A percentile compares a stretch with the other conserved stretches of the same genome.
phyloP scores from a whole-genome alignment of 2,113 vertebrate genomes.

The Seriola aureovittata region DNA sequence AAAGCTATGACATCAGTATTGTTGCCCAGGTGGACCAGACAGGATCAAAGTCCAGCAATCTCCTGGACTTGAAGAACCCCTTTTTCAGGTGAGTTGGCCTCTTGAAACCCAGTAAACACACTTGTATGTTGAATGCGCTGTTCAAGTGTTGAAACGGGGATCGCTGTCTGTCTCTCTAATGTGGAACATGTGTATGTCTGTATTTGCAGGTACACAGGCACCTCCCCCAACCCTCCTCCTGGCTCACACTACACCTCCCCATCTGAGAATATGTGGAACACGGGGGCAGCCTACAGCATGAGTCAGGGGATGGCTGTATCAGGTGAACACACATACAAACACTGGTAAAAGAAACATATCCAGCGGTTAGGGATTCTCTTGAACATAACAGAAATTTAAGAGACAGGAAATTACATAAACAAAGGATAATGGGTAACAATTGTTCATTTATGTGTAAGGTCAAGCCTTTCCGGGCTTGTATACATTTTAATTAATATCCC shows the following conservation, averaged over 20 bases:
- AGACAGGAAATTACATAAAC: background rate
- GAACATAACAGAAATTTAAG: background rate
- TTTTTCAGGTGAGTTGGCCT: slow-evolving; percentile 90
- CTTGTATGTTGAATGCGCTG: too few relatives aligned
- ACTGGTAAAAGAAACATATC: slow-evolving; percentile 25
- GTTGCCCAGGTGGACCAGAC: slow-evolving; percentile 97
- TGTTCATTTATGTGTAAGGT: background rate
- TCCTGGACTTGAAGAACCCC: slow-evolving; percentile 96
- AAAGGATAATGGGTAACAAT: background rate
- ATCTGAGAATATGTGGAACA: slow-evolving; percentile 96
- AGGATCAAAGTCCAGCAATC: slow-evolving; percentile 96
- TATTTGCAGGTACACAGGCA: slow-evolving; percentile 90
- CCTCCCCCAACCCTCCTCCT: slow-evolving; percentile 91
- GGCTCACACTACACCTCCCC: slow-evolving; percentile 95
- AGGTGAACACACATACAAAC: slow-evolving; percentile 82
- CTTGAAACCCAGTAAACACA: background rate
- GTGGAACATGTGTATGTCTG: slow-evolving; percentile 33
- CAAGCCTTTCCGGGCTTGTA: too few relatives aligned
- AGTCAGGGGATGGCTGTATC: slow-evolving; percentile 91
- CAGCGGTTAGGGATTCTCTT: background rate
- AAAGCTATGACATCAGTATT: slow-evolving; percentile 98
- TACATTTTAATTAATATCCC: background rate
- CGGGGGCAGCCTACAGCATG: slow-evolving; percentile 89
- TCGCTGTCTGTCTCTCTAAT: background rate
- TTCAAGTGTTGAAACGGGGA: background rate